A percentile compares a stretch with the other conserved stretches of the same genome.
phyloP scores from a whole-genome alignment of 2,113 vertebrate species.

The Mellivora capensis region DNA sequence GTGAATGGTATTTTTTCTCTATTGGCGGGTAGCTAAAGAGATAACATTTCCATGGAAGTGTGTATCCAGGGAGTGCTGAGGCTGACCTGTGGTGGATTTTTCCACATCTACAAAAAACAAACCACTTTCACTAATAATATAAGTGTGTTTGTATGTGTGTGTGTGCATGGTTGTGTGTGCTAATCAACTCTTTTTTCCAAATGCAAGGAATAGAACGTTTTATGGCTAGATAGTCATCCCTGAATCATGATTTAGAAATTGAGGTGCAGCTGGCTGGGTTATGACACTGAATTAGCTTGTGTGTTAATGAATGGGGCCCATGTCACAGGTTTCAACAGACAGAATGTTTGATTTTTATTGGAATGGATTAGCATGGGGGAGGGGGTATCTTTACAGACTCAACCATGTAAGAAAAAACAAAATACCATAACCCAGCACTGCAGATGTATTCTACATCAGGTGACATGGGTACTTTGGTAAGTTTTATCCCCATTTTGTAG shows the following conservation, averaged over 20 bases:
- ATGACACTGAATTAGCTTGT: not conserved
- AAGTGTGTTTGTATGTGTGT: not conserved
- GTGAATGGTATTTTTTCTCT: not conserved
- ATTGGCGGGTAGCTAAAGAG: constrained; percentile 11
- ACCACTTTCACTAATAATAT: not conserved
- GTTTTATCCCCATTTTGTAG: not conserved
- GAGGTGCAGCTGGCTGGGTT: not conserved
- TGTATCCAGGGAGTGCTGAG: not conserved
- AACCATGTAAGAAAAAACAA: not conserved
- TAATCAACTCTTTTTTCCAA: not conserved
- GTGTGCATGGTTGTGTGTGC: not conserved
- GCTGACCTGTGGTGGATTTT: not conserved
- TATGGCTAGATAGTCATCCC: not conserved
- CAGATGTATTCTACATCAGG: not conserved
- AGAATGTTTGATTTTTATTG: not conserved
- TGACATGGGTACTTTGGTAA: not conserved
- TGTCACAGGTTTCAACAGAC: not conserved
- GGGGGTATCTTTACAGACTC: not conserved
- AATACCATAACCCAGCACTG: not conserved
- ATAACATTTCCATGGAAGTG: not conserved
- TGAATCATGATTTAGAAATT: not conserved
- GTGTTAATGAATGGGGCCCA: not conserved
- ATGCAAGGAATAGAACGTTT: not conserved
- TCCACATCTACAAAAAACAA: not conserved
- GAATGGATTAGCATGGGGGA: not conserved